Evolutionary conservation across 2,113 vertebrate genomes (phyloP).

Genomic region (Cepphus grylle): DNA sequence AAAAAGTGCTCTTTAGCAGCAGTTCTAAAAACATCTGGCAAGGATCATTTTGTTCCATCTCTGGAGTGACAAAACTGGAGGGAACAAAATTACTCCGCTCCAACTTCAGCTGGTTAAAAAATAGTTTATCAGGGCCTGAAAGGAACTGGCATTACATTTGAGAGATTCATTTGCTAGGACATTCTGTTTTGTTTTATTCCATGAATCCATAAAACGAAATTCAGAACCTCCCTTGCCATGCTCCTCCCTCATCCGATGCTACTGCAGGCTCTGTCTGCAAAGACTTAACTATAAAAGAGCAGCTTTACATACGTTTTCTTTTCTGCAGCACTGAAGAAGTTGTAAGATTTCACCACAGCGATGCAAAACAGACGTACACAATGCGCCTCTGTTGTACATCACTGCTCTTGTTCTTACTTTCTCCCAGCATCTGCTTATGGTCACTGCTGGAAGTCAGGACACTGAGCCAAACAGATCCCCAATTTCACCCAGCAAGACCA

Average conservation of each 20-base stretch:
- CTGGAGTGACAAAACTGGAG: background rate
- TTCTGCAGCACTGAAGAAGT: background rate
- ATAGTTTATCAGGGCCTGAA: background rate
- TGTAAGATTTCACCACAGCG: background rate
- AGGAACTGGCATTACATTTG: background rate
- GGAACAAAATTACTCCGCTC: background rate
- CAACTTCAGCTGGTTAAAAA: background rate
- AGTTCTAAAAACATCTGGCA: slow-evolving; percentile 20
- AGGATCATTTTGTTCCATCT: background rate
- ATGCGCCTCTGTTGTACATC: background rate
- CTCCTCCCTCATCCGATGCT: background rate
- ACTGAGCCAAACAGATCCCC: background rate
- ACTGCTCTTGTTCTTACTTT: background rate
- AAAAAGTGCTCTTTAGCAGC: background rate
- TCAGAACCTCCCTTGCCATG: background rate
- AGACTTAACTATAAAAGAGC: background rate
- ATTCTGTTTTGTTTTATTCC: background rate
- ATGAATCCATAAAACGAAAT: background rate
- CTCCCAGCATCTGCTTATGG: background rate
- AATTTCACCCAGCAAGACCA: background rate
- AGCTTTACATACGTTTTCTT: background rate
- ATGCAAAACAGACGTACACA: background rate
- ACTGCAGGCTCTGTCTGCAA: background rate
- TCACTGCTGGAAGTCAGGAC: background rate
- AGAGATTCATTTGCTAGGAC: background rate